Conservation (phyloP, 2,113 vertebrate species). For the Hemichromis elongatus region DNA sequence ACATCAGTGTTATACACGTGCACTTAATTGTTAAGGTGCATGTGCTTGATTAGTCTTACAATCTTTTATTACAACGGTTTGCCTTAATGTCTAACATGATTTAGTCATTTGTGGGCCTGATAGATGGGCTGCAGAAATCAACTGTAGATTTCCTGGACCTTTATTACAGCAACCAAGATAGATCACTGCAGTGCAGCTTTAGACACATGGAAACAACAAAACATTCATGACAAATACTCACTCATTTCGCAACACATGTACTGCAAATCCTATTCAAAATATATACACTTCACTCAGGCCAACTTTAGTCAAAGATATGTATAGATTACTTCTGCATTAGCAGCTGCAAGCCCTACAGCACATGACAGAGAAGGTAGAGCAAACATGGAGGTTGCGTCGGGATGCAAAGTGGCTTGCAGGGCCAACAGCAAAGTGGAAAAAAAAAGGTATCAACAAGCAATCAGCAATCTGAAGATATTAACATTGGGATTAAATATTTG, state of each 20-base stretch:
- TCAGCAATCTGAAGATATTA: not conserved
- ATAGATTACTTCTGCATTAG: not conserved
- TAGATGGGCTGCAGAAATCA: constrained; percentile 43
- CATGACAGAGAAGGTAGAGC: not conserved
- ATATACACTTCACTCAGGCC: not conserved
- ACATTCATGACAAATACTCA: not conserved
- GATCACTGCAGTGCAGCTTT: not conserved
- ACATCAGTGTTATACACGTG: not conserved
- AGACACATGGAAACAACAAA: not conserved
- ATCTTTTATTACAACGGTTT: constrained; percentile 17
- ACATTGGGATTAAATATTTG: not conserved
- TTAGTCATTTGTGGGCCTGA: constrained; percentile 43
- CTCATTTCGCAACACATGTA: not conserved
- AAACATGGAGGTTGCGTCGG: not conserved
- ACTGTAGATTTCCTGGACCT: constrained; percentile 50
- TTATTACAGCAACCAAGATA: not conserved
- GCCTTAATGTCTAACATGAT: constrained; percentile 19
- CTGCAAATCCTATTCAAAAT: not conserved
- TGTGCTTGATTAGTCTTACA: constrained; percentile 4
- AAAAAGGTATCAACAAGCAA: not conserved
- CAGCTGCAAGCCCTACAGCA: not conserved
- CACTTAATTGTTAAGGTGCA: not conserved
- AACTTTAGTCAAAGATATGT: not conserved
- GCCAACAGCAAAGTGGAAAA: not conserved
- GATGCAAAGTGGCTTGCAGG: not conserved